phyloP scores from a whole-genome alignment of 1,140 invertebrate genomes.

The Lamellibrachia luymesi region DNA sequence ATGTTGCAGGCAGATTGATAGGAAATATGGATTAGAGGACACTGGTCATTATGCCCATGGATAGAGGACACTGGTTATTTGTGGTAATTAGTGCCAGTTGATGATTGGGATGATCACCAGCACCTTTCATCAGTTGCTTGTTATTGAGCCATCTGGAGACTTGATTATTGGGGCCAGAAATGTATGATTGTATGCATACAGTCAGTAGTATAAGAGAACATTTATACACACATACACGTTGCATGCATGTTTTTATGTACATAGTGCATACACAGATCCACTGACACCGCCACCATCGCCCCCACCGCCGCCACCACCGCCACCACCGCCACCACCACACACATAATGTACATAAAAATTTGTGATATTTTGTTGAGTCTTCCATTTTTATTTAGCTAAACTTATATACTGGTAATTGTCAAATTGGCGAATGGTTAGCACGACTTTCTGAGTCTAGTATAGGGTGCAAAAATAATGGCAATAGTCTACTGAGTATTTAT shows the following conservation, averaged over 20 bases:
- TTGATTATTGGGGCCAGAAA: background rate
- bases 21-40: background rate
- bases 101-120: background rate
- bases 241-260: background rate
- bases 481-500: background rate
- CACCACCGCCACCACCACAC: conserved; percentile 19
- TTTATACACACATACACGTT: background rate
- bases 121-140: background rate
- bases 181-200: background rate
- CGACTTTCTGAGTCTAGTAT: background rate
- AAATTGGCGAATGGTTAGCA: no score
- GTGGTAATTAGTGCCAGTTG: background rate
- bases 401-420: no score
- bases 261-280: background rate
- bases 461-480: background rate
- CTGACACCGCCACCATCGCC: background rate
- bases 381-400: no score
- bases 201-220: background rate
- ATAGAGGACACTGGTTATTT: background rate
- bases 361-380: no score
- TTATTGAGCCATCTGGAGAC: background rate
- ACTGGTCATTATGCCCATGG: background rate
- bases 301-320: conserved; percentile 20
- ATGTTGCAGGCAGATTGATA: background rate
- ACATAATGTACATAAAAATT: background rate